Percentiles rank a stretch among this genome's conserved stretches.
These are phyloP conservation scores for Macheiramphus alcinus DNA, from an alignment of 2,113 vertebrate species.

Conservation along the genomic window DNA sequence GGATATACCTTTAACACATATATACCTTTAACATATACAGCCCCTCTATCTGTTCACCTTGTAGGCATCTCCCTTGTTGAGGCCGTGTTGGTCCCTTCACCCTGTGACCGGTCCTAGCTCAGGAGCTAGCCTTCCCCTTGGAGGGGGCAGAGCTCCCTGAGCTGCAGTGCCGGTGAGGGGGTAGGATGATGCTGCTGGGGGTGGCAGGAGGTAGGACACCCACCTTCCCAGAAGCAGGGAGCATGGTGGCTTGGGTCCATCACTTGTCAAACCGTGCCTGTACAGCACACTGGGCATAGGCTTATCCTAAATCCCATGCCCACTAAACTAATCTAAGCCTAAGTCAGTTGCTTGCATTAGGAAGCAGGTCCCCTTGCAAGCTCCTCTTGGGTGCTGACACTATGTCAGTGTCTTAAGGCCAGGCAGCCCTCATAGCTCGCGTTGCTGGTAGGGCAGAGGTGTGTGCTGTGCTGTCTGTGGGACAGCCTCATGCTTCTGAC, in stretches of 20 bases:
- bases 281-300: fast-evolving
- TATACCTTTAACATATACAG: neutral
- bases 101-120: fast-evolving
- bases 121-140: neutral
- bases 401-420: fast-evolving
- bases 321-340: neutral
- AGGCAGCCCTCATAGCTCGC: neutral
- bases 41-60: neutral
- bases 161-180: neutral
- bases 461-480: fast-evolving
- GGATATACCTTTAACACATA: neutral
- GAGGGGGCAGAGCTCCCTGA: neutral
- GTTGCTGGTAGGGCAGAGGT: neutral
- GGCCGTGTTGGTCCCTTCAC: fast-evolving
- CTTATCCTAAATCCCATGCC: neutral
- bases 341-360: fast-evolving
- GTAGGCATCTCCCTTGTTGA: neutral
- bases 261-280: fast-evolving
- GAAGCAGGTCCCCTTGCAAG: neutral
- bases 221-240: neutral
- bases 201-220: neutral
- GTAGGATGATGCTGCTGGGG: neutral
- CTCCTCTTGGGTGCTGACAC: neutral
- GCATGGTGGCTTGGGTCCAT: neutral
- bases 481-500: neutral